Conservation (phyloP, 2,888 invertebrate genomes). For the Drosophila leonis region DNA sequence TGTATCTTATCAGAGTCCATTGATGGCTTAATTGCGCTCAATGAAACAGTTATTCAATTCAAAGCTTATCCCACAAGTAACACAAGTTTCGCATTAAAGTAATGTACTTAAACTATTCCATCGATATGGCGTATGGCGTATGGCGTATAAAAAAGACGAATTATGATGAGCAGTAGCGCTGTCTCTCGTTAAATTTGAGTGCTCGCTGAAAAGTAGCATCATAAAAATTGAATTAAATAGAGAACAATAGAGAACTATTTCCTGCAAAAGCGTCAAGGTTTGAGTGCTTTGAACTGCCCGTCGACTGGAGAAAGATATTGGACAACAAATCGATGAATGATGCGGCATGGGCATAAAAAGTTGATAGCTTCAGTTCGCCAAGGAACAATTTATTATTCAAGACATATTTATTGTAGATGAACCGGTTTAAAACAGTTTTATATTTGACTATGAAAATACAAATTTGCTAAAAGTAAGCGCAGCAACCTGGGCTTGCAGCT, state of each 20-base stretch:
- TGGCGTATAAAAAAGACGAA: conserved; percentile 32
- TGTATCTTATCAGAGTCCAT: conserved; percentile 20
- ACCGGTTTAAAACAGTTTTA: not conserved
- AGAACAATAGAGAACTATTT: conserved; percentile 42
- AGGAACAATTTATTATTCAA: not conserved
- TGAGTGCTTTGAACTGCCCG: conserved; percentile 59
- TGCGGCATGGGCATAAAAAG: conserved; percentile 6
- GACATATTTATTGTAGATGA: not conserved
- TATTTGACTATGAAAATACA: not conserved
- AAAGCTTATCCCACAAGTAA: conserved; percentile 4
- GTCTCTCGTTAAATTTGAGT: conserved; percentile 48
- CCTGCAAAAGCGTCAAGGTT: conserved; percentile 41
- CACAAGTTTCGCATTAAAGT: conserved; percentile 31
- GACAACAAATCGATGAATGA: conserved; percentile 25
- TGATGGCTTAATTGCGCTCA: conserved; percentile 33
- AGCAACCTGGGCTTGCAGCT: not conserved
- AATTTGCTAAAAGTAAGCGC: not conserved
- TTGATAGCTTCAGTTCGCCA: conserved; percentile 11
- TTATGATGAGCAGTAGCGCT: conserved; percentile 35
- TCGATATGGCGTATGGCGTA: conserved; percentile 3
- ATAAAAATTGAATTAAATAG: conserved; percentile 50
- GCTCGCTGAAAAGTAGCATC: conserved; percentile 61
- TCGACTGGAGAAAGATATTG: conserved; percentile 45
- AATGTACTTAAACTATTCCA: conserved; percentile 8
- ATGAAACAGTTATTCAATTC: conserved; percentile 13